Base-by-base conservation (phyloP, 2,888 invertebrate species). In the Pocota personata region DNA sequence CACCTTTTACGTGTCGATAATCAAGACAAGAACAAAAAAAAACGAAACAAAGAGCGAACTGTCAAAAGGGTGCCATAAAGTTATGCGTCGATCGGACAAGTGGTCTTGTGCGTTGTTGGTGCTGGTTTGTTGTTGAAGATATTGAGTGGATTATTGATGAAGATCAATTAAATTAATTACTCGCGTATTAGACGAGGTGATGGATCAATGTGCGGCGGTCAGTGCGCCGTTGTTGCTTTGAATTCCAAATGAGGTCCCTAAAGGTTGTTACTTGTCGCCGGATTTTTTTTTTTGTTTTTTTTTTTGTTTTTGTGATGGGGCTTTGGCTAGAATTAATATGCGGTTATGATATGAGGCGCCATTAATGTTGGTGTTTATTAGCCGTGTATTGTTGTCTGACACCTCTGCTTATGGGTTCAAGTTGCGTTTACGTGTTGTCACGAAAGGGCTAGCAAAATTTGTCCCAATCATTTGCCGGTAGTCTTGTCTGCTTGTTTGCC, bases 131-230 rank as follows among this genome's bases (percentile, higher is more conserved):
- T 64, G 46, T 35, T 55, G 62, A 62, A 69, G 82, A 75, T 76
- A 76, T 77, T 58, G 43, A 35, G 37, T 75, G 57, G 66, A 66
- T 80, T 86, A 76, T 86, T 76, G 86, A 86, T 82, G 86, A 82
- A 82, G 82, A 82, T 86, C 80, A 77, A 82, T 82, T 76, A 84
- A 82, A 86, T 86, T 86, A 86, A 86, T 86, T 86, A 86, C 82
- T 86, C 43, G 86, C 67, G 82, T 86, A 86, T 82, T 77, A 77
- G 76, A 60, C 21, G 62, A 67, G 55, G 48, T 77, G 77, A 72
- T 60, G 77, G 69, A 84, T 84, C 79, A 69, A 84, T 69, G n/a
- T n/a, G 75, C 48, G 67, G 48, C 73, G 69, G 72, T 60, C 67
- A 72, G 37, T 83, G 60, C 35, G 32, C 40, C 40, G 57, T 50